Base-by-base conservation (phyloP, 1,140 invertebrate species). In the Euwallacea fornicatus region DNA sequence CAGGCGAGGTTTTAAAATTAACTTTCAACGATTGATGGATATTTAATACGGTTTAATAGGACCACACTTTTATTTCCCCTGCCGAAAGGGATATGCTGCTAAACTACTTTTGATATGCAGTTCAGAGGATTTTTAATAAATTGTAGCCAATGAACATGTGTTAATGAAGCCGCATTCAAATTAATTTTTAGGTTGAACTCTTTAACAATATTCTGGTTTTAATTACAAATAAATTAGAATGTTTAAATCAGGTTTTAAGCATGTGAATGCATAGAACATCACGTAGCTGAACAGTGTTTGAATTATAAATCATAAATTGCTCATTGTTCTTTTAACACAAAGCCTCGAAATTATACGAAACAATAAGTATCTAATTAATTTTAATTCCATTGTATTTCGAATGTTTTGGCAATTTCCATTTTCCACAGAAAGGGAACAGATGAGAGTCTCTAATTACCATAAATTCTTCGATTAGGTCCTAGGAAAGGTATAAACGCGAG, bases 1-100 rank as follows among this genome's bases (percentile, higher is more conserved):
- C 42, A 61, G 6, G 9, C 10, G 33, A 11, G 59, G 11, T 61
- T 61, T 61, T 61, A 61, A 61, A 61, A 61, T 61, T 61, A 43
- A 61, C 59, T 61, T 43, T 61, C 10, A 61, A 13, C 33, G 59
- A 43, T 43, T 43, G 42, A 61, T 61, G 41, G 42, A 42, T 61
- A 61, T 61, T 61, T 43, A 61, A 61, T 43, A 43, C 43, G 11
- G 42, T 11, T 43, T 43, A 43, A 61, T 42, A 61, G 33, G 59
- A 43, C 9, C 46, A 13, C 9, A 33, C 21, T 33, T 50, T 50
- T 50, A 50, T 50, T 50, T 50, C 13, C 46, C 46, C 46, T 10
- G 46, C 13, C 13, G 13, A 50, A 50, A 50, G 46, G 2, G 9
- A 50, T 50, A 50, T 50, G 9, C 13, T 2, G 9, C 9, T 50